Evolutionary conservation across 2,113 vertebrate genomes (phyloP), one percentile per base, ranked within the genome.

Genomic region (Antechinus stuartii): DNA sequence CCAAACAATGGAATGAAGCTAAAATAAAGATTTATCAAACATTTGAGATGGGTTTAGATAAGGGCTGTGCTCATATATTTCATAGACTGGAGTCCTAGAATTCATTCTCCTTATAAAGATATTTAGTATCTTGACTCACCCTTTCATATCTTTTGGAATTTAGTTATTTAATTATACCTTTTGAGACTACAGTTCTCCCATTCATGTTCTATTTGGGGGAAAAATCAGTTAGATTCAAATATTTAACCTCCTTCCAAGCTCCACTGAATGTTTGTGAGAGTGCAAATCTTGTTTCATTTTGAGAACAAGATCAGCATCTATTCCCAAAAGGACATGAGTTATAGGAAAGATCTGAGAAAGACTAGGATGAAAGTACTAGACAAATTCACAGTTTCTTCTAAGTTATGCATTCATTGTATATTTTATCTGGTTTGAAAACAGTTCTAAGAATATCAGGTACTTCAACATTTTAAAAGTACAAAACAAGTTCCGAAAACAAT

Each of bases 121-220:
- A 5, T 23, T 42, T 84, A 22, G 1, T 19, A 4, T 42, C 68
- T 23, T 93, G 90, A 47, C 54, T 25, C n/a, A 8, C n/a, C 68
- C 22, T 25, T 94, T 90, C 46, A 30, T 89, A 25, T 97, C 94
- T 94, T 84, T 92, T 54, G 53, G 91, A 91, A 96, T 95, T 93
- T 96, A 54, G 91, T 95, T 95, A 11, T 90, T 95, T 97, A 95
- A 96, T 97, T 96, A 91, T n/a, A 95, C 94, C 76, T 94, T 49
- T 95, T 96, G 91, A 53, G 95, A 93, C 92, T 93, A 93, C 84
- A 93, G 92, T 95, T 95, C 96, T 96, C 96, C 91, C 94, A 68
- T 53, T 93, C 94, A 94, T 95, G 95, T 97, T 97, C 8, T 84
- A 96, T 95, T 55, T 46, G 94, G 50, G 35, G 49, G 30, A 25